Base-by-base conservation (phyloP, 2,888 invertebrate species). In the Orthosia gothica region DNA sequence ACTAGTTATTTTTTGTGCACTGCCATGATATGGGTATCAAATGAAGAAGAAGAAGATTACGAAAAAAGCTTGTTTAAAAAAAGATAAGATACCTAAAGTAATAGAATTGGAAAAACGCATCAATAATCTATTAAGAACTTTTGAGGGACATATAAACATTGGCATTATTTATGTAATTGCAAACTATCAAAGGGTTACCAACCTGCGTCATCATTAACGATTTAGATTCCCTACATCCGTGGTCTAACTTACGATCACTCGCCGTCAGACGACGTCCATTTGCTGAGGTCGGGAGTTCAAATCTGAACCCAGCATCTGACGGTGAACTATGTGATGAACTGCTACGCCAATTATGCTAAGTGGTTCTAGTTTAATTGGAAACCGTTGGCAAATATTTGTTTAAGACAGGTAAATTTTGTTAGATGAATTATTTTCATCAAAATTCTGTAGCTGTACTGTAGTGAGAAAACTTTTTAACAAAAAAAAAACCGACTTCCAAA, bases 311-410 rank as follows among this genome's bases (percentile, higher is more conserved):
- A 4, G 61, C 67, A 80, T 70, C 69, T 70, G 70, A 49, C 59
- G 49, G 26, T 70, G 69, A 81, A 47, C 82, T 54, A 5, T 49
- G 58, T 71, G 79, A 81, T 72, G 76, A 81, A 81, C 80, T 55
- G 45, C 23, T 66, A 65, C 62, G 54, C 81, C 71, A 81, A 80
- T 76, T 71, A 81, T 71, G 54, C 55, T 81, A 66, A 69, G 18
- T 65, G 26, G 40, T 65, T 65, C 50, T 13, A 68, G 59, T 45
- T 68, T 68, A 76, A 80, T 80, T 81, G 81, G 79, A 18, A 57
- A 66, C 52, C 40, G 49, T 66, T 49, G 26, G 13, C 47, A 20
- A 40, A 52, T 68, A 79, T 72, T 55, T 78, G 49, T 59, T 40
- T 40, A 40, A 40, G 7, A 40, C 7, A 40, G 40, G 40, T 40